Evolutionary conservation across 2,113 vertebrate species (phyloP).

Genomic region (Marcusenius ussheri): DNA sequence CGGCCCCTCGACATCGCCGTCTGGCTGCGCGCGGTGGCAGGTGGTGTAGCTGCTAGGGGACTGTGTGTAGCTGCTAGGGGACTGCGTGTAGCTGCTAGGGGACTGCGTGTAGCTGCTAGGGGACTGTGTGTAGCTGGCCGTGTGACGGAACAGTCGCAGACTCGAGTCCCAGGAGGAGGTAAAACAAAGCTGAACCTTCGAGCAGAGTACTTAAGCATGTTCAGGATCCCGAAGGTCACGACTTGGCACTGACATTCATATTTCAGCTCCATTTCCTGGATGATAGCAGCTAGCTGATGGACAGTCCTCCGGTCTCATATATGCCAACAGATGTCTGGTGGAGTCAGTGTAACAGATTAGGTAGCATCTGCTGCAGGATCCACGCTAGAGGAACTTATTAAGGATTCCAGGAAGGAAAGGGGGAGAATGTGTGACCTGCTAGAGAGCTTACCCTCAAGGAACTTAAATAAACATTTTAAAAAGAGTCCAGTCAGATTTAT

Average conservation of each 20-base stretch:
- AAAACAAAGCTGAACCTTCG: neutral
- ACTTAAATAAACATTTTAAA: slow-evolving; percentile 5
- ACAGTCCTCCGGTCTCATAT: neutral
- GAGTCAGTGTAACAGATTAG: neutral
- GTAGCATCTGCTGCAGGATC: neutral
- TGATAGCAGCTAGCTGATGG: neutral
- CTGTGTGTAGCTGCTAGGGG: neutral
- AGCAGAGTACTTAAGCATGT: neutral
- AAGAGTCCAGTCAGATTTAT: slow-evolving; percentile 32
- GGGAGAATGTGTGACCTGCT: neutral
- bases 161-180: neutral
- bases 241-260: neutral
- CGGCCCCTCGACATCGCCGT: neutral
- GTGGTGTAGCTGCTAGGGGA: neutral
- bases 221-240: neutral
- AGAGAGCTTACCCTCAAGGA: neutral
- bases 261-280: neutral
- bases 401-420: neutral
- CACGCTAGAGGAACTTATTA: neutral
- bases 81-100: neutral
- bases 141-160: neutral
- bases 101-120: no score
- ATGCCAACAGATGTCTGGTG: slow-evolving; percentile 3
- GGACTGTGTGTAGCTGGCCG: neutral
- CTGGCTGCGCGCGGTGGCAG: neutral